phyloP scores from a whole-genome alignment of 2,113 vertebrate species.

The Scalopus aquaticus region DNA sequence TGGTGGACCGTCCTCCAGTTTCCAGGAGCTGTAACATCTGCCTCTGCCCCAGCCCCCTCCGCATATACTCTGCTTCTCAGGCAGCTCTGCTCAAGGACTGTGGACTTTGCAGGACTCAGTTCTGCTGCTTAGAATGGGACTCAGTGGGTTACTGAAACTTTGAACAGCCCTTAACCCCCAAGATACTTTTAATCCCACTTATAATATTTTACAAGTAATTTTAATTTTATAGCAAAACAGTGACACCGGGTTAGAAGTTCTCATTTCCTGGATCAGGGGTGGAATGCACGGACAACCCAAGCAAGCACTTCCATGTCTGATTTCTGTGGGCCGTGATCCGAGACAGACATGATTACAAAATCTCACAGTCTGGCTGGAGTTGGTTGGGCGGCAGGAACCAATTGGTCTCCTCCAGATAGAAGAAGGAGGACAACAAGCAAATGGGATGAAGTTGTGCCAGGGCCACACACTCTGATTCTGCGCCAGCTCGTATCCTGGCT shows the following conservation, averaged over 20 bases:
- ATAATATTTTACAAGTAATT: constrained; percentile 28
- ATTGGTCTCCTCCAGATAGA: background rate
- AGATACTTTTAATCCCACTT: background rate
- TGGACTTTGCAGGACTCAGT: background rate
- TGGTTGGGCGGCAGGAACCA: background rate
- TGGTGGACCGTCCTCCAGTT: background rate
- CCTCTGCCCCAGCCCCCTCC: background rate
- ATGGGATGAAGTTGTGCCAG: background rate
- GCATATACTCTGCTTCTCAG: background rate
- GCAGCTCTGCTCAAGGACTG: background rate
- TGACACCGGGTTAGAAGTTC: background rate
- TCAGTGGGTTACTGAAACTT: background rate
- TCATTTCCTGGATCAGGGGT: constrained; percentile 32
- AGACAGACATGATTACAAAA: constrained; percentile 52
- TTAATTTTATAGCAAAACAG: constrained; percentile 32
- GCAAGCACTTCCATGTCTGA: background rate
- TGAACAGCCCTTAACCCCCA: background rate
- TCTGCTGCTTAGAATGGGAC: background rate
- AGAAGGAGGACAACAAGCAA: background rate
- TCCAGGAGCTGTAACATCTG: background rate
- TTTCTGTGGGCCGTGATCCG: background rate
- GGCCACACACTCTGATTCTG: background rate
- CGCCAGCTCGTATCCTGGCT: background rate
- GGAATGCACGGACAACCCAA: constrained; percentile 6
- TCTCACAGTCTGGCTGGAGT: constrained; percentile 21